phyloP scores from a whole-genome alignment of 2,797 vertebrate genomes.

The Chloroceryle inda region DNA sequence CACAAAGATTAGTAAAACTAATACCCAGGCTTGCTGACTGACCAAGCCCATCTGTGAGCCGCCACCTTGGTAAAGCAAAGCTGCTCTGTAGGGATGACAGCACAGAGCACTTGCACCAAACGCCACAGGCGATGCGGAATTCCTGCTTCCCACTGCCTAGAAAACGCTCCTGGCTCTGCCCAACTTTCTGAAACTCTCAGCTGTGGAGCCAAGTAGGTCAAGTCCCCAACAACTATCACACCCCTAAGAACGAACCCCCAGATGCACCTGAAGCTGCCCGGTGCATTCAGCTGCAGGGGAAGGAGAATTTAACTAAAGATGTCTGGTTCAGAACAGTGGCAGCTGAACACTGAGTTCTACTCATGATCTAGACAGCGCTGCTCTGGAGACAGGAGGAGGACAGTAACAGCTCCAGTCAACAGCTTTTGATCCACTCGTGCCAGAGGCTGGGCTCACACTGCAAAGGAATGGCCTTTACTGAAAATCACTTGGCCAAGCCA shows the following conservation, averaged over 20 bases:
- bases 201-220: not conserved
- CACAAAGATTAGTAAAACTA: not conserved
- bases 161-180: rapidly evolving
- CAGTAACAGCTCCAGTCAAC: not conserved
- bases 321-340: not conserved
- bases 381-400: not conserved
- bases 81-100: not conserved
- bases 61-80: not conserved
- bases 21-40: not conserved
- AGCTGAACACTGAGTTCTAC: not conserved
- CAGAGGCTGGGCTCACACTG: not conserved
- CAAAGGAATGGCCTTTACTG: not conserved
- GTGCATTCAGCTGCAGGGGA: rapidly evolving
- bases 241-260: no score
- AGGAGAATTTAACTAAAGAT: rapidly evolving
- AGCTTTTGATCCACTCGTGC: not conserved
- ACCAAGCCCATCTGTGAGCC: not conserved
- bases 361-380: no score
- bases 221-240: not conserved
- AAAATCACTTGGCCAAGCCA: not conserved
- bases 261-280: not conserved
- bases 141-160: not conserved
- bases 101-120: not conserved
- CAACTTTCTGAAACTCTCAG: rapidly evolving
- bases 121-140: rapidly evolving